Conservation (phyloP, 2,113 vertebrate species). For the Cebidichthys violaceus region DNA sequence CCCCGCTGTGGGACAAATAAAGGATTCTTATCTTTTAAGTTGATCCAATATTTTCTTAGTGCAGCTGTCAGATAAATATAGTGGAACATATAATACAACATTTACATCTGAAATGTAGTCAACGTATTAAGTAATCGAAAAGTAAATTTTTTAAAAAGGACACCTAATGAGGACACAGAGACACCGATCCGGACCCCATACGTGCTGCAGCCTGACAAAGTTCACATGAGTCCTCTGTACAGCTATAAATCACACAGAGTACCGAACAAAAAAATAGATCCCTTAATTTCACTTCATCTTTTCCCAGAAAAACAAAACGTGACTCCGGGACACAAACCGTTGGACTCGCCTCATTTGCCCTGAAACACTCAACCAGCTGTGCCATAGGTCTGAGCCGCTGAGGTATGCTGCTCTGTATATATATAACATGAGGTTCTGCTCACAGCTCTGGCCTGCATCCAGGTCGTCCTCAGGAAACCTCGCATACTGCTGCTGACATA, state of each 20-base stretch:
- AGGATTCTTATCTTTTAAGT: too few species aligned
- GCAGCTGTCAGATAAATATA: not conserved
- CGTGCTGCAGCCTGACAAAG: not conserved
- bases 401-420: not conserved
- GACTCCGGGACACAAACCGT: not conserved
- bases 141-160: not conserved
- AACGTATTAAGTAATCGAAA: not conserved
- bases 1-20: too few species aligned
- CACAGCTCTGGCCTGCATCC: slow-evolving; percentile 34
- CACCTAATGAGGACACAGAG: too few species aligned
- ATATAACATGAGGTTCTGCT: slow-evolving; percentile 31
- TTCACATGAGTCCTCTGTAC: not conserved
- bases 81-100: not conserved
- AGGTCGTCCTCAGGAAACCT: slow-evolving; percentile 44
- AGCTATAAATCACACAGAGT: not conserved
- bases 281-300: not conserved
- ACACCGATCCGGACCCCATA: too few species aligned
- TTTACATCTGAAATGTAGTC: not conserved
- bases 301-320: not conserved
- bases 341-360: not conserved
- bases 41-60: not conserved
- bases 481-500: slow-evolving; percentile 38
- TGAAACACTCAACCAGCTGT: not conserved
- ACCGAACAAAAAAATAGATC: not conserved
- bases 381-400: not conserved